Percentiles rank a stretch among this genome's conserved stretches.
Conservation (phyloP, 2,113 vertebrate genomes). For the Rhea americana region DNA sequence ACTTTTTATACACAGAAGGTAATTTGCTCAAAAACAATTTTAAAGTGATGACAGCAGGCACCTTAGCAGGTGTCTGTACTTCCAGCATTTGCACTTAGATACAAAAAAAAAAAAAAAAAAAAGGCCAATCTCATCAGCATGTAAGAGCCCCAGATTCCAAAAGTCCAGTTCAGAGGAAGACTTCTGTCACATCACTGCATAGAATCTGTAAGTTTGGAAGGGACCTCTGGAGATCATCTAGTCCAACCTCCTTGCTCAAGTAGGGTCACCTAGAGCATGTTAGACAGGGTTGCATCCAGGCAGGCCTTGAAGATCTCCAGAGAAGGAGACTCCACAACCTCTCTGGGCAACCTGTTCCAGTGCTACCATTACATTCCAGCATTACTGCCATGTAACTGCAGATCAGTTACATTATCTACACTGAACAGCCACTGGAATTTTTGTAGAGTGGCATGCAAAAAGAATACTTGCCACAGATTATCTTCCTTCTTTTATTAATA, state of each 20-base stretch:
- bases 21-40: slow-evolving; percentile 8
- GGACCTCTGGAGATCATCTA: too few relatives aligned
- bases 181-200: neutral
- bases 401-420: neutral
- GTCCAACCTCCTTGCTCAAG: too few relatives aligned
- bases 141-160: neutral
- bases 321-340: too few relatives aligned
- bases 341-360: too few relatives aligned
- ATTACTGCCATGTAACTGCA: too few relatives aligned
- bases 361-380: too few relatives aligned
- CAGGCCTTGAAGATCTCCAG: too few relatives aligned
- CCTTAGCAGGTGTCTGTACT: neutral
- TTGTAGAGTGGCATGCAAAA: neutral
- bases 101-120: neutral
- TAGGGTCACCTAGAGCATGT: too few relatives aligned
- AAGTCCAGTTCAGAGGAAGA: neutral
- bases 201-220: too few relatives aligned
- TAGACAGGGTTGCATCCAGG: too few relatives aligned
- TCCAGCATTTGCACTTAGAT: neutral
- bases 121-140: neutral
- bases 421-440: neutral
- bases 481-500: neutral
- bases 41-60: neutral
- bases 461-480: neutral
- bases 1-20: neutral